Evolutionary conservation across 1,140 invertebrate genomes (phyloP).

Genomic region (Polypedilum pembai): DNA sequence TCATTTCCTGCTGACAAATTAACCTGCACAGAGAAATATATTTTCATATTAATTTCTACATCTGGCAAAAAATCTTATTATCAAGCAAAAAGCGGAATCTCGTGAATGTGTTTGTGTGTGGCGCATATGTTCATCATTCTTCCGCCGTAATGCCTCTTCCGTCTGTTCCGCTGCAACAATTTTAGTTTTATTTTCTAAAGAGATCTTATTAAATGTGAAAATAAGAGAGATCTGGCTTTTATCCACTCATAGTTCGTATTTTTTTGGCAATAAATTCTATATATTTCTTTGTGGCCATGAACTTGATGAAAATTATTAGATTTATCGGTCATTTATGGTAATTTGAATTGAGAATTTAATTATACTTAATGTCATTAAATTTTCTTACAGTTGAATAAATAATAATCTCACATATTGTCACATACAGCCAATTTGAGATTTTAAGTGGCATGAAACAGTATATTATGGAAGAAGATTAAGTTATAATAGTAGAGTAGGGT

Average conservation of each 20-base stretch:
- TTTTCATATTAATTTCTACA: background rate
- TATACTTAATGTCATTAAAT: no score
- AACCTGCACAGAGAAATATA: background rate
- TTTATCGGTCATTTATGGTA: no score
- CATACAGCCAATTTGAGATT: no score
- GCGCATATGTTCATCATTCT: background rate
- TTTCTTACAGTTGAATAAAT: no score
- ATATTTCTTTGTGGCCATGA: background rate
- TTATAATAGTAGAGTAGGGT: no score
- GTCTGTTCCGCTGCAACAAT: background rate
- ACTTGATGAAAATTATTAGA: background rate
- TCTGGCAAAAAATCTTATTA: background rate
- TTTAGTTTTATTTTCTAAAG: background rate
- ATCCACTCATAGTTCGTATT: background rate
- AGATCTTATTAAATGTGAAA: background rate
- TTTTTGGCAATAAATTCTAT: background rate
- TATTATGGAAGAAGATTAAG: no score
- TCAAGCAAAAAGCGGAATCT: background rate
- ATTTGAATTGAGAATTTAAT: no score
- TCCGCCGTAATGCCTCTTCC: constrained; percentile 15
- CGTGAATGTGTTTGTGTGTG: background rate
- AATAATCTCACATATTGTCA: no score
- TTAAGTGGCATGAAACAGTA: no score
- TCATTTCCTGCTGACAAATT: background rate
- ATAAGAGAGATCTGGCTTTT: background rate